Evolutionary conservation across 2,797 vertebrate genomes (phyloP), one percentile per base, ranked within the genome.

Genomic region (Acanthis flammea): DNA sequence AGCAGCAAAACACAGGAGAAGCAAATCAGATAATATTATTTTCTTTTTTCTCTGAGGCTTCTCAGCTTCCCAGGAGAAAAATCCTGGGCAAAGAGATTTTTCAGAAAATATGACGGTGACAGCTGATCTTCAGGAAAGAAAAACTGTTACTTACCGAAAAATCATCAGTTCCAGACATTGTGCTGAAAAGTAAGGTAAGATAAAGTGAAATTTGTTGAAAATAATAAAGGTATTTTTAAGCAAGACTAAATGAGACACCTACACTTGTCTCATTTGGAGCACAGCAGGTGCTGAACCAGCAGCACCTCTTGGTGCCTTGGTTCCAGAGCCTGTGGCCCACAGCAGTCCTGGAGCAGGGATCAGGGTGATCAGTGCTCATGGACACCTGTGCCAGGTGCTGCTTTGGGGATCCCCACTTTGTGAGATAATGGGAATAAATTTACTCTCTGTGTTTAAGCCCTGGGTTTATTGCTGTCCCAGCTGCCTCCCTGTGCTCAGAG

Each of bases 161-260:
- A 79, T 98, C 98, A 96, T 98, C 98, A 92, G 95, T 92, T 94
- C 97, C 97, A 95, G 98, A 98, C 98, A 98, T 98, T 97, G 97
- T 97, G 95, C 98, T 98, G 96, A 97, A 97, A 97, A 96, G 96
- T 70, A 97, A 96, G 90, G 94, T 86, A 67, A 96, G 90, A 94
- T 77, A 95, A 93, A 91, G 94, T 94, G 78, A 92, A 93, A 92
- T 92, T 95, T 88, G 87, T 94, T 96, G 87, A 88, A 94, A 95
- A 72, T 44, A 93, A 92, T 78, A 81, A 17, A 86, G 28, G 63
- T 65, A 70, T 74, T 78, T 78, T 80, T 37, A 84, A 94, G 78
- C 71, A 91, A 91, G 71, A 85, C 41, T 62, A 87, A 44, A 16
- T 1, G 82, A 88, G 58, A 85, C 42, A 22, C 11, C 58, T 54